Conservation (phyloP, 2,797 vertebrate genomes). For the Coendou prehensilis region DNA sequence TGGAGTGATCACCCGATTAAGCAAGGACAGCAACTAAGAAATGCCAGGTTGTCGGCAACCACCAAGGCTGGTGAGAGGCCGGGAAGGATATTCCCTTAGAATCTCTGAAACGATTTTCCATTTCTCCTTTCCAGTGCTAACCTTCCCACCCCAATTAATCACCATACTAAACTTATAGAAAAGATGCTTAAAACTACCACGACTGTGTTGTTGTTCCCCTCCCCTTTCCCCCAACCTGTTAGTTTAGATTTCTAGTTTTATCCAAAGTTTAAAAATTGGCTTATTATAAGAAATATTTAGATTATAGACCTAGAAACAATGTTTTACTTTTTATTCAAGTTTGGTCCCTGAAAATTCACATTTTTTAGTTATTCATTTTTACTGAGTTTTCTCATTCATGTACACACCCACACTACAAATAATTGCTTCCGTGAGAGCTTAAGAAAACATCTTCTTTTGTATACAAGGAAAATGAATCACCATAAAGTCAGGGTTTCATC, state of each 20-base stretch:
- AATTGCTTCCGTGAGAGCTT: constrained; percentile 72
- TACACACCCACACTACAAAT: constrained; percentile 66
- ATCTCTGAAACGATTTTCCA: background rate
- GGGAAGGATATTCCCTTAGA: background rate
- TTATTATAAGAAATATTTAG: constrained; percentile 47
- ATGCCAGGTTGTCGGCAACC: background rate
- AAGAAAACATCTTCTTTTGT: constrained; percentile 73
- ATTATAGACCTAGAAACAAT: constrained; percentile 39
- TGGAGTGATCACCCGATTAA: background rate
- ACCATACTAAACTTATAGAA: background rate
- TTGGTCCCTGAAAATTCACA: constrained; percentile 3
- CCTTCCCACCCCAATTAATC: background rate
- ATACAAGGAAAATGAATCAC: constrained; percentile 75
- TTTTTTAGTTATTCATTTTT: constrained; percentile 61
- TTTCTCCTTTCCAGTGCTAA: background rate
- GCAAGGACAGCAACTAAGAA: too few species aligned
- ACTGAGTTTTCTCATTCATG: constrained; percentile 62
- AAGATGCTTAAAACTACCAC: background rate
- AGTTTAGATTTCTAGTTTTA: background rate
- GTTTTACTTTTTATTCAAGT: constrained; percentile 62
- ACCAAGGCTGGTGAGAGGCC: background rate
- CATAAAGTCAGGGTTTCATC: constrained; percentile 68
- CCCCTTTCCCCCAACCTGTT: background rate
- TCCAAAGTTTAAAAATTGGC: constrained; percentile 11
- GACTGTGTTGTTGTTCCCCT: background rate